Evolutionary conservation across 2,113 vertebrate species (phyloP), one percentile per base, ranked within the genome.

Genomic region (Rutilus rutilus): DNA sequence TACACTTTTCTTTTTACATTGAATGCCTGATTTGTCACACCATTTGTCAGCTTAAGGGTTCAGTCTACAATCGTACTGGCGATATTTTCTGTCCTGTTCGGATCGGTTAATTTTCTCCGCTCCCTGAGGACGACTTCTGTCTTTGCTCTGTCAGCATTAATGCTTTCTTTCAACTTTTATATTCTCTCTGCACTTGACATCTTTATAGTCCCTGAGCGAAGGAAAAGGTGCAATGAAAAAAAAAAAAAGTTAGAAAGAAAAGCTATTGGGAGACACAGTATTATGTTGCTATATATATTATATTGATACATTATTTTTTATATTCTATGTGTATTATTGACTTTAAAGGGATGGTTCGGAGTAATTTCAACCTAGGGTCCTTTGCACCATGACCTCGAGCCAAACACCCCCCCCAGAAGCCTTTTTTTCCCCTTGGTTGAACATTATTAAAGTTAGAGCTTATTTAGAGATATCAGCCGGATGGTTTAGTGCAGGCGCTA

Each of bases 91-190:
- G 67, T 42, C 30, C 64, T 4, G 64, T 67, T 33, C 64, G 17
- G 15, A 57, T 21, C 19, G 67, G 67, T 71, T 71, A 1, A 71
- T 71, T 71, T 71, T 39, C 36, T 71, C 36, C 21, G 0, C 21
- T 71, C 67, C 67, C 67, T 42, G 7, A 77, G 75, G 75, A 77
- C 47, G 21, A 19, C 33, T 71, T 77, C 8, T 77, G 4, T 77
- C 14, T 77, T 57, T 57, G 27, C 50, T 6, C 17, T 77, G 47
- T 57, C 25, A 17, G 25, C 47, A 36, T 54, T 77, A 77, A 77
- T 33, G 50, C 27, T 77, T 77, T 21, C 15, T 71, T 54, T 54
- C 25, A 54, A 54, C 17, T 77, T 52, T 30, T 25, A 77, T 77
- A 33, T 57, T 57, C 75, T 54, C 50, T 77, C 50, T 21, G 10